Conservation (phyloP, 2,797 vertebrate genomes). For the Sparidentex hasta region DNA sequence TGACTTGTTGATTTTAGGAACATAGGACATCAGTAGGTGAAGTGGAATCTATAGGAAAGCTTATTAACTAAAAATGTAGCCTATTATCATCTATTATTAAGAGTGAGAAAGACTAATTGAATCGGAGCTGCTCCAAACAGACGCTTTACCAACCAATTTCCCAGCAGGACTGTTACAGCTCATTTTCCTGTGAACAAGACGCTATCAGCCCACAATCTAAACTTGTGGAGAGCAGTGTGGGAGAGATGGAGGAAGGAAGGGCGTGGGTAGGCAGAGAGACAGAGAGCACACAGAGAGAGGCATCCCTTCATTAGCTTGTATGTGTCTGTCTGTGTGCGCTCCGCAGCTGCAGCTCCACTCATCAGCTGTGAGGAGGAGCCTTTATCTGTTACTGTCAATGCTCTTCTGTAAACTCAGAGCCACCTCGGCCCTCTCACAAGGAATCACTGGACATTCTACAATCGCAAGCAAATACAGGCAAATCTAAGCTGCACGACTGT, state of each 20-base stretch:
- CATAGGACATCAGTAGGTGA: neutral
- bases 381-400: conserved; percentile 38
- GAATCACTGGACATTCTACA: neutral
- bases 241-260: conserved; percentile 42
- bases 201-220: neutral
- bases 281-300: conserved; percentile 25
- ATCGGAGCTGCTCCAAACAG: neutral
- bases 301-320: conserved; percentile 37
- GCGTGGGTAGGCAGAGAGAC: conserved; percentile 14
- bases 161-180: conserved; percentile 1
- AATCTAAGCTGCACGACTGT: neutral
- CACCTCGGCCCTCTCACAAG: neutral
- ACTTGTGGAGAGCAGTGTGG: conserved; percentile 11
- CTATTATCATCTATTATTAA: too few species aligned
- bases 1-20: too few species aligned
- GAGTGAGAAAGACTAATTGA: neutral
- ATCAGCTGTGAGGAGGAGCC: conserved; percentile 7
- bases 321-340: conserved; percentile 20
- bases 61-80: neutral
- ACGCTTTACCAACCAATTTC: neutral
- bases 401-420: conserved; percentile 6
- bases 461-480: neutral
- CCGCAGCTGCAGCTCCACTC: conserved; percentile 40
- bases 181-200: conserved; percentile 21
- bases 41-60: neutral